A percentile compares a stretch with the other conserved stretches of the same genome.
These are phyloP conservation scores for Sarcoramphus papa DNA, from an alignment of 2,797 vertebrate species.

Conservation along the genomic window DNA sequence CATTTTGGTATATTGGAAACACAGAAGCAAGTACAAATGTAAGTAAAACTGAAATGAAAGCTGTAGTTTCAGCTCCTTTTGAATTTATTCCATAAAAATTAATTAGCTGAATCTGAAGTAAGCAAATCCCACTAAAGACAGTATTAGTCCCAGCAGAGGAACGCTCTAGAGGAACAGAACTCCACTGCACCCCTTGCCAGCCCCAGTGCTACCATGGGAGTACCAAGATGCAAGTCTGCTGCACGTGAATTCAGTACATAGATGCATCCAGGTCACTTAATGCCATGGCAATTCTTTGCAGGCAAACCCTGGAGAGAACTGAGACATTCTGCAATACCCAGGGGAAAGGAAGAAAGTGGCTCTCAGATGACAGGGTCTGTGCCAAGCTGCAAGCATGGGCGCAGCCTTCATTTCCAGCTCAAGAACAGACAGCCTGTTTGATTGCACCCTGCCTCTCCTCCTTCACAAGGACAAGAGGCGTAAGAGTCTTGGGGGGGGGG, in stretches of 20 bases:
- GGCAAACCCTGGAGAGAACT: background rate
- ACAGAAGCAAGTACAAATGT: background rate
- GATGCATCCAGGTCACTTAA: background rate
- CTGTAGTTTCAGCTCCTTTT: background rate
- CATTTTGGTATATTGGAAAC: background rate
- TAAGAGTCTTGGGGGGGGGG: fast-evolving
- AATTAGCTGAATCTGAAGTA: conserved; percentile 27
- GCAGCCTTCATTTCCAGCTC: background rate
- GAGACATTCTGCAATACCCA: background rate
- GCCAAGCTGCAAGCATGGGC: background rate
- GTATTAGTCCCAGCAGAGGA: background rate
- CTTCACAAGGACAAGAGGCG: background rate
- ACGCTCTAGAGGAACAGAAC: background rate
- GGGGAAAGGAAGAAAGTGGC: background rate
- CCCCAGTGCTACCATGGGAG: background rate
- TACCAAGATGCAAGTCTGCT: background rate
- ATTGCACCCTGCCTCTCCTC: background rate
- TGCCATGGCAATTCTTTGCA: background rate
- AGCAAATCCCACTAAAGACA: background rate
- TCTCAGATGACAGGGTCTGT: background rate
- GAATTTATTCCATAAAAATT: background rate
- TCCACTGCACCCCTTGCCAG: background rate
- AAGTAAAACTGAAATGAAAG: background rate
- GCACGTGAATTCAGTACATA: fast-evolving
- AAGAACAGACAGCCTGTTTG: background rate